Evolutionary conservation across 2,113 vertebrate genomes (phyloP).

Genomic region (Gambusia affinis): DNA sequence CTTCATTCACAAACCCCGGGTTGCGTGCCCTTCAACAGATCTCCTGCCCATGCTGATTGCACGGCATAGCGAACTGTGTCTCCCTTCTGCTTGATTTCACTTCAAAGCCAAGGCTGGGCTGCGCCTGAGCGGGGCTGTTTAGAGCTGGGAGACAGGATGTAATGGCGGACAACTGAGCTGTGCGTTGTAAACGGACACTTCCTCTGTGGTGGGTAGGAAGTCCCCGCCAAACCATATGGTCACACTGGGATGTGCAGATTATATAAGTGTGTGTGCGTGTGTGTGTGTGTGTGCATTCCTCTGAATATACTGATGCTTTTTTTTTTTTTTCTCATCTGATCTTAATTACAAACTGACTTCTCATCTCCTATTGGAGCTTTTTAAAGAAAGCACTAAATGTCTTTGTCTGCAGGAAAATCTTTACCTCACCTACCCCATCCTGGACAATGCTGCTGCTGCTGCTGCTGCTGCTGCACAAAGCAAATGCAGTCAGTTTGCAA

Average conservation of each 20-base stretch:
- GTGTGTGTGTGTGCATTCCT: constrained; percentile 32
- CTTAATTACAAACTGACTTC: constrained; percentile 59
- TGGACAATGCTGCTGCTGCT: constrained; percentile 35
- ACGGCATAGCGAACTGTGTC: constrained; percentile 48
- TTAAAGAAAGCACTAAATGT: constrained; percentile 21
- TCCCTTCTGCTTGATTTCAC: constrained; percentile 69
- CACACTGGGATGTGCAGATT: constrained; percentile 61
- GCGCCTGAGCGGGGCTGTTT: constrained; percentile 44
- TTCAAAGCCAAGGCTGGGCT: constrained; percentile 55
- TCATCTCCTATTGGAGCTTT: constrained; percentile 46
- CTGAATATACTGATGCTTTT: constrained; percentile 33
- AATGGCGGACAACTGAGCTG: constrained; percentile 66
- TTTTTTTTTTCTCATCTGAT: constrained; percentile 15
- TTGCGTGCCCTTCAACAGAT: constrained; percentile 35
- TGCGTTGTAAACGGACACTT: constrained; percentile 72
- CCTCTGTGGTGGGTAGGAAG: constrained; percentile 68
- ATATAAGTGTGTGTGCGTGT: constrained; percentile 13
- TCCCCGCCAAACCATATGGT: constrained; percentile 69
- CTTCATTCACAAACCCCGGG: constrained; percentile 12
- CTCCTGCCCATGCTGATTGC: constrained; percentile 52
- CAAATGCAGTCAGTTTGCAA: constrained; percentile 32
- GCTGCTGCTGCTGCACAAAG: constrained; percentile 55
- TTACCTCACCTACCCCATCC: constrained; percentile 44
- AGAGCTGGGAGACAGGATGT: constrained; percentile 66
- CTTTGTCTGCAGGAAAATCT: constrained; percentile 63